A percentile compares a stretch with the other conserved stretches of the same genome.
These are phyloP conservation scores for Eilema sororculum DNA, from an alignment of 2,888 invertebrate species.

Conservation along the genomic window DNA sequence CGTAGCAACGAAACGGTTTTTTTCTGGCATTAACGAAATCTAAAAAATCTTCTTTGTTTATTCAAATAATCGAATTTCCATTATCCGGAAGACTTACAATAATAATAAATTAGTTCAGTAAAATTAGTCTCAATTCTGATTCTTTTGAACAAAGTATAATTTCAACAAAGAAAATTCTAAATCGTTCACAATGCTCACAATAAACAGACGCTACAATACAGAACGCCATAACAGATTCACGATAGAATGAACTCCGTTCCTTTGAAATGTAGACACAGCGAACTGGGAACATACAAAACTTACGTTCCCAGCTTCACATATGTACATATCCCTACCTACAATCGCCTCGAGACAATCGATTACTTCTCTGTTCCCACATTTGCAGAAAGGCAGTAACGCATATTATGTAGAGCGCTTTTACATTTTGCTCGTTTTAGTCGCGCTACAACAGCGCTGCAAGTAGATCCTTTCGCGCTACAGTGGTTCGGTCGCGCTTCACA, in stretches of 20 bases:
- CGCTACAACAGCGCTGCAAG: background rate
- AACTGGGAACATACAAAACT: background rate
- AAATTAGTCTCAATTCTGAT: background rate
- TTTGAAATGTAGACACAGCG: background rate
- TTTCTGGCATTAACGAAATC: background rate
- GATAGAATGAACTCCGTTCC: background rate
- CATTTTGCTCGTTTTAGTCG: background rate
- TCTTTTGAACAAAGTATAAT: background rate
- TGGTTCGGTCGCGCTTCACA: background rate
- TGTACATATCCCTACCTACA: background rate
- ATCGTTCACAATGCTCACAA: background rate
- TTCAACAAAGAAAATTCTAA: background rate
- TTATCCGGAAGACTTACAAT: background rate
- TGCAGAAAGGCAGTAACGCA: background rate
- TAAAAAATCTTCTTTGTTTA: background rate
- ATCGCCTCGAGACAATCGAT: conserved; percentile 9
- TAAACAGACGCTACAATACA: conserved; percentile 2
- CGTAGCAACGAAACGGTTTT: too few species aligned
- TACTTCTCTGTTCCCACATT: background rate
- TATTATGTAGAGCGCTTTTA: background rate
- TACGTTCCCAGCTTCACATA: background rate
- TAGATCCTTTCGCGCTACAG: background rate
- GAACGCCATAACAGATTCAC: background rate
- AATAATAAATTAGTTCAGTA: background rate
- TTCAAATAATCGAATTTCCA: background rate